phyloP scores from a whole-genome alignment of 1,140 invertebrate genomes.

The Anthonomus grandis region DNA sequence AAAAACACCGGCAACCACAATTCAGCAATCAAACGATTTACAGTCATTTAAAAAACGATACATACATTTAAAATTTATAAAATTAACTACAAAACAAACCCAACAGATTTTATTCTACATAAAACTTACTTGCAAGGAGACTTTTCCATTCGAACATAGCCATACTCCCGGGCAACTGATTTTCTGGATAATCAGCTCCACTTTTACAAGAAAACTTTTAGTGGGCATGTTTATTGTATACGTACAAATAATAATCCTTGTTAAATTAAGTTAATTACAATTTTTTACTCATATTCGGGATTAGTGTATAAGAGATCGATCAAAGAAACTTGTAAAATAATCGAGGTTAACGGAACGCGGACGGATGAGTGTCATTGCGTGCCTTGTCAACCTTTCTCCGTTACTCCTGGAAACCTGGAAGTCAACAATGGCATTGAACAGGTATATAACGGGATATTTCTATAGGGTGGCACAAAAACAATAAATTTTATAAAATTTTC shows the following conservation, averaged over 20 bases:
- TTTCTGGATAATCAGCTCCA: conserved; percentile 44
- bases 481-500: no score
- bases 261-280: not conserved
- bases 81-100: no score
- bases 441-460: no score
- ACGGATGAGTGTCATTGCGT: conserved; percentile 13
- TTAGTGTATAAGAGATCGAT: not conserved
- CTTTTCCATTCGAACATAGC: conserved; percentile 67
- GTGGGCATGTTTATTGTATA: conserved; percentile 1
- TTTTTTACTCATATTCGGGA: not conserved
- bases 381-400: conserved; percentile 20
- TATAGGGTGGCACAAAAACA: no score
- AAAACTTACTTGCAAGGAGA: conserved; percentile 62
- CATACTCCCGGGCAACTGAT: conserved; percentile 72
- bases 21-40: no score
- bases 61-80: no score
- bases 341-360: conserved; percentile 7
- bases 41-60: no score
- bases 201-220: conserved; percentile 42
- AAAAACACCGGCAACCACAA: no score
- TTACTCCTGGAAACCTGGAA: no score
- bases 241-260: not conserved
- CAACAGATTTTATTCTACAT: no score
- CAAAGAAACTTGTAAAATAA: not conserved
- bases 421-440: no score